Percentiles rank a stretch among this genome's conserved stretches.
Conservation (phyloP, 1,140 invertebrate genomes). For the Drosophila suzukii region DNA sequence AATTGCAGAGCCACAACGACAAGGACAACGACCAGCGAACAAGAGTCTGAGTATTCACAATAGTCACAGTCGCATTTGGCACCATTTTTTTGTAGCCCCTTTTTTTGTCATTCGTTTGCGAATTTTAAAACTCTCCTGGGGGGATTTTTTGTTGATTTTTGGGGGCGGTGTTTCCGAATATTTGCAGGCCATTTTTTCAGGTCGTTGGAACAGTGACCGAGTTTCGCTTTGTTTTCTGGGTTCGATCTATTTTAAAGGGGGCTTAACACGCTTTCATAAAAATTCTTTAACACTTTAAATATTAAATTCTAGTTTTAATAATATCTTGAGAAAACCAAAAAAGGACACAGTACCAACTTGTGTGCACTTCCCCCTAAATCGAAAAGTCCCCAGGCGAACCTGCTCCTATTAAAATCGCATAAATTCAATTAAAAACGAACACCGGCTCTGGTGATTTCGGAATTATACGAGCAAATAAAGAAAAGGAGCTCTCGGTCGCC, state of each 20-base stretch:
- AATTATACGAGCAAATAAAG: conserved; percentile 37
- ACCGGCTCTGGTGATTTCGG: conserved; percentile 23
- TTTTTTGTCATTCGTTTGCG: conserved; percentile 39
- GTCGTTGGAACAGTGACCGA: conserved; percentile 66
- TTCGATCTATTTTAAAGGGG: background rate
- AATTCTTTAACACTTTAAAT: too few relatives aligned
- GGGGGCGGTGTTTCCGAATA: conserved; percentile 15
- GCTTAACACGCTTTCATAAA: background rate
- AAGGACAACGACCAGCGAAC: conserved; percentile 61
- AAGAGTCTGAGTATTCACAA: conserved; percentile 31
- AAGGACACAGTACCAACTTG: background rate
- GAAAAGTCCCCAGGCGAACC: background rate
- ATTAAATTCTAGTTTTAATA: too few relatives aligned
- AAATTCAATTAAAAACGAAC: conserved; percentile 59
- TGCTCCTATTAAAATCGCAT: conserved; percentile 50
- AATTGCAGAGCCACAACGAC: conserved; percentile 69
- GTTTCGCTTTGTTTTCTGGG: conserved; percentile 14
- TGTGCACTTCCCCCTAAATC: background rate
- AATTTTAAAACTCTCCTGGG: conserved; percentile 41
- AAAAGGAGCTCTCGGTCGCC: conserved; percentile 32
- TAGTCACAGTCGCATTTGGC: conserved; percentile 50
- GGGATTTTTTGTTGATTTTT: conserved; percentile 13
- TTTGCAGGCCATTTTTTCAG: conserved; percentile 32
- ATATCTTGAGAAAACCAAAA: too few relatives aligned
- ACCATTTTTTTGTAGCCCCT: conserved; percentile 30